These are phyloP conservation scores for Andrena bucephala DNA, from an alignment of 2,888 invertebrate genomes.

Conservation along the genomic window DNA sequence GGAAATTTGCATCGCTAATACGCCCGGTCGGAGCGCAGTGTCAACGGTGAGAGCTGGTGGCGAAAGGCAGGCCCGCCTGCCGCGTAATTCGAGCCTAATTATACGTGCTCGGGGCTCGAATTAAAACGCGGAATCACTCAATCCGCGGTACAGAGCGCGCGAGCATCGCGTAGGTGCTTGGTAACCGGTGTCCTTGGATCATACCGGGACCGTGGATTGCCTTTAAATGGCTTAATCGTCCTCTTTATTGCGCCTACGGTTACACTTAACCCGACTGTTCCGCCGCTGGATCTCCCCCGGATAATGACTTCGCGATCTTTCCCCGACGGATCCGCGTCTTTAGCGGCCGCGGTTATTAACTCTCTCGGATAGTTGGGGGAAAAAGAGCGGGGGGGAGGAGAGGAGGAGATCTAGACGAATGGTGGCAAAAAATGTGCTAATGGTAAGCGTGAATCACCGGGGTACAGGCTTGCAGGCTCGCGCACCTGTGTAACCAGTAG, in stretches of 20 bases:
- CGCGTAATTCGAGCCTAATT: slow-evolving; percentile 46
- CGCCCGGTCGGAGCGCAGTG: neutral
- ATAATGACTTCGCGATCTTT: slow-evolving; percentile 41
- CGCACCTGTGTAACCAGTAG: slow-evolving; percentile 54
- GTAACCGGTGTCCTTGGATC: neutral
- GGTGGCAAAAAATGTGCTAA: slow-evolving; percentile 52
- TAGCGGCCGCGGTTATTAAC: slow-evolving; percentile 26
- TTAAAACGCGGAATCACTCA: slow-evolving; percentile 30
- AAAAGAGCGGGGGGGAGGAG: neutral
- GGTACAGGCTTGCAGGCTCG: slow-evolving; percentile 10
- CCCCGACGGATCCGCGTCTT: slow-evolving; percentile 22
- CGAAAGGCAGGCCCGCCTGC: slow-evolving; percentile 3
- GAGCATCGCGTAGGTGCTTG: neutral
- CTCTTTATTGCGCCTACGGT: slow-evolving; percentile 24
- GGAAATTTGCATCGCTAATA: slow-evolving; percentile 49
- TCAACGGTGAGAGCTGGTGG: slow-evolving; percentile 30
- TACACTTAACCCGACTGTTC: slow-evolving; percentile 7
- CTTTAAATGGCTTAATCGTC: slow-evolving; percentile 26
- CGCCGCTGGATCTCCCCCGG: neutral
- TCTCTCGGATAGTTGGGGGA: neutral
- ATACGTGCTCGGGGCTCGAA: slow-evolving; percentile 28
- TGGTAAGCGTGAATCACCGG: slow-evolving; percentile 54
- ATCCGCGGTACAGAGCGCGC: neutral
- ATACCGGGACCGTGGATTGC: neutral
- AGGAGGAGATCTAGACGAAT: neutral